phyloP scores from a whole-genome alignment of 2,113 vertebrate genomes.

The Bufo gargarizans region DNA sequence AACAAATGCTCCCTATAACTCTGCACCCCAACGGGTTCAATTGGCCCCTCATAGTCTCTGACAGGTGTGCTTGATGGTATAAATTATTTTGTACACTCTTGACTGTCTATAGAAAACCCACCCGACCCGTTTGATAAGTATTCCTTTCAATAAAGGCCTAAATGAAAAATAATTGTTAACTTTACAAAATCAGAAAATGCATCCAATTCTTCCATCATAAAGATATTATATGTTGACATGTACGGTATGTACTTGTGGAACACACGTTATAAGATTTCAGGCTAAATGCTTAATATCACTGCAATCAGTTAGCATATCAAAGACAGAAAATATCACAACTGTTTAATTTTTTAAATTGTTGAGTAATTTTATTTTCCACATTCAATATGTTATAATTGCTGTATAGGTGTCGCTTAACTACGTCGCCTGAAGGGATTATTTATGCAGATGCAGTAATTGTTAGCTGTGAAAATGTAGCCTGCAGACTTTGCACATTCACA shows the following conservation, averaged over 20 bases:
- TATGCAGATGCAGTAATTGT: neutral
- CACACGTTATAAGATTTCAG: neutral
- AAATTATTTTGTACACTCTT: too few species aligned
- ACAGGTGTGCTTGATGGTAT: too few species aligned
- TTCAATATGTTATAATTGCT: neutral
- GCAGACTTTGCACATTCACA: neutral
- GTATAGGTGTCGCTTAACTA: neutral
- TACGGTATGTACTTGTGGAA: too few species aligned
- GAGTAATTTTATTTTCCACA: neutral
- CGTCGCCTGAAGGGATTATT: conserved; percentile 3
- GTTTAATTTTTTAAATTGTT: neutral
- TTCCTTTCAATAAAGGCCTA: too few species aligned
- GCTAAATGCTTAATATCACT: neutral
- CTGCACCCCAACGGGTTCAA: too few species aligned
- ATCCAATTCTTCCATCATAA: neutral
- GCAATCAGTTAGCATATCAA: neutral
- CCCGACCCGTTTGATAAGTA: too few species aligned
- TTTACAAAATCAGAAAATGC: neutral
- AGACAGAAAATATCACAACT: neutral
- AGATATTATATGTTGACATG: neutral
- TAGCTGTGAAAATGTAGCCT: conserved; percentile 8
- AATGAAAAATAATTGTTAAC: too few species aligned
- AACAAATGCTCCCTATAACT: too few species aligned
- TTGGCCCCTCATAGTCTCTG: too few species aligned
- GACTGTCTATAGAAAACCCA: too few species aligned